Evolutionary conservation across 2,888 invertebrate species (phyloP).

Genomic region (Ophion ellenae): DNA sequence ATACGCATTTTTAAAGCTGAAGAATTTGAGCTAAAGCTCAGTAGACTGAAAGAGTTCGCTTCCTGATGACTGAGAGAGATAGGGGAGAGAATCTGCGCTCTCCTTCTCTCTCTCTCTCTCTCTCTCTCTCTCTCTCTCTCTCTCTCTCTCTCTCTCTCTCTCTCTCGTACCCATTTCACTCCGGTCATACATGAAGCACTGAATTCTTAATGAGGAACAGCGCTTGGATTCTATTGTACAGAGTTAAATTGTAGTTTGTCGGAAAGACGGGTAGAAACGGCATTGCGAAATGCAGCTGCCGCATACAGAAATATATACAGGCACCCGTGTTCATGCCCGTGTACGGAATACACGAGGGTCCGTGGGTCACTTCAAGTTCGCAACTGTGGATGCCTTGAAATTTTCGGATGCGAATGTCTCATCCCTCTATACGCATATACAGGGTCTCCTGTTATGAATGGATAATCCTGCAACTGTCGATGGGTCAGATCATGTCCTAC

Average conservation of each 20-base stretch:
- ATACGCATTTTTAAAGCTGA: conserved; percentile 27
- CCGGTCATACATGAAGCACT: conserved; percentile 38
- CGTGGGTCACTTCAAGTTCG: conserved; percentile 53
- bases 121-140: conserved; percentile 16
- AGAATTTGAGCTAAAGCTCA: conserved; percentile 21
- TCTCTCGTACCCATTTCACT: conserved; percentile 34
- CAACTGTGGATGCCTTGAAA: conserved; percentile 11
- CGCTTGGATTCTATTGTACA: conserved; percentile 53
- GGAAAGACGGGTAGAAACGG: conserved; percentile 28
- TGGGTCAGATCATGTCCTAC: too few species aligned
- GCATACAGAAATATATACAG: neutral
- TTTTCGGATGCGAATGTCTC: neutral
- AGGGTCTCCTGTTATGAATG: too few species aligned
- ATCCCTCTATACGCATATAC: neutral
- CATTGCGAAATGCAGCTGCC: conserved; percentile 24
- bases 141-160: conserved; percentile 18
- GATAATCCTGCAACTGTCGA: too few species aligned
- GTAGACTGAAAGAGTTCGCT: conserved; percentile 32
- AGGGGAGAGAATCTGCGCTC: conserved; percentile 8
- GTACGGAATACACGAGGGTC: neutral
- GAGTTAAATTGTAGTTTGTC: conserved; percentile 67
- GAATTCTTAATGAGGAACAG: conserved; percentile 62
- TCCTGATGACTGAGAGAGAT: conserved; percentile 11
- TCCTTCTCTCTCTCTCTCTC: conserved; percentile 43
- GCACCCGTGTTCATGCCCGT: conserved; percentile 2